phyloP scores from a whole-genome alignment of 2,797 vertebrate species.

The Pangasius krempfi region DNA sequence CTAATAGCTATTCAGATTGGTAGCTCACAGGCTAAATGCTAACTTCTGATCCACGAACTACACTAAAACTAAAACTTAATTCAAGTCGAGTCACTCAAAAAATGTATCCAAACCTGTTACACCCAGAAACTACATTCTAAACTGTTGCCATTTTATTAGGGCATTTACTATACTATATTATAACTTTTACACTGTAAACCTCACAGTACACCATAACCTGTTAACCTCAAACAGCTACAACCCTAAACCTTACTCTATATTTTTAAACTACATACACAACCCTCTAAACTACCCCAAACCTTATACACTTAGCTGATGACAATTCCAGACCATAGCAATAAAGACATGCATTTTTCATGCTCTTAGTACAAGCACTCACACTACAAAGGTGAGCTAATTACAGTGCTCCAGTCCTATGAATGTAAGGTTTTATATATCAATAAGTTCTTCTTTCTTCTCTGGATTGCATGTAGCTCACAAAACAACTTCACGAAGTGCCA shows the following conservation, averaged over 20 bases:
- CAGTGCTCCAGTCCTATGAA: not conserved
- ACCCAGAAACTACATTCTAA: not conserved
- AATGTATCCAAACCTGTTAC: not conserved
- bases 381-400: not conserved
- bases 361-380: not conserved
- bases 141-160: not conserved
- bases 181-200: not conserved
- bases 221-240: not conserved
- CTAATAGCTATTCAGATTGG: not conserved
- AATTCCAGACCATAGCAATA: not conserved
- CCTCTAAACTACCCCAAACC: not conserved
- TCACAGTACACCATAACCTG: not conserved
- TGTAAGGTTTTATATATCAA: slow-evolving; percentile 1
- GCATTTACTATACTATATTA: not conserved
- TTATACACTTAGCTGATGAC: not conserved
- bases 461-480: not conserved
- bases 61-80: not conserved
- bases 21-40: not conserved
- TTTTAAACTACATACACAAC: not conserved
- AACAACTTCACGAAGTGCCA: not conserved
- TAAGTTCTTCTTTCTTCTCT: not conserved
- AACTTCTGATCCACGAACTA: not conserved
- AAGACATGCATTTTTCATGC: not conserved
- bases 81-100: not conserved
- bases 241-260: not conserved